phyloP scores from a whole-genome alignment of 2,888 invertebrate genomes.

The Helicoverpa assulta region DNA sequence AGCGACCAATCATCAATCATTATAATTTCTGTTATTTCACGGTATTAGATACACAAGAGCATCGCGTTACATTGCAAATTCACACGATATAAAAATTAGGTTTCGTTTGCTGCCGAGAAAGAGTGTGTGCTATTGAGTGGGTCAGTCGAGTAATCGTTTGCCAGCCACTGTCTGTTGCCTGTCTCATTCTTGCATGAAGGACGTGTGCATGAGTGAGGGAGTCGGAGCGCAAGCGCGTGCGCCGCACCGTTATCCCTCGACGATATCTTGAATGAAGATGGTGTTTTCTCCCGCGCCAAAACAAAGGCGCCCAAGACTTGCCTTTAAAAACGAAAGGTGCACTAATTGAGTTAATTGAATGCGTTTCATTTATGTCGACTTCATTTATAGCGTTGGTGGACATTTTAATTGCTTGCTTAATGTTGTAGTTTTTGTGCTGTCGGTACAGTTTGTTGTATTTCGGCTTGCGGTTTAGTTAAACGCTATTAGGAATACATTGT shows the following conservation, averaged over 20 bases:
- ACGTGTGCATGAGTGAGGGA: constrained; percentile 58
- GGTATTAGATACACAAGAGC: constrained; percentile 72
- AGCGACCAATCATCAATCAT: constrained; percentile 67
- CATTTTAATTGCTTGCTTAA: constrained; percentile 55
- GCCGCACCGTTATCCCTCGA: constrained; percentile 88
- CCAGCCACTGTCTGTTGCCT: constrained; percentile 78
- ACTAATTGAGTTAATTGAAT: constrained; percentile 79
- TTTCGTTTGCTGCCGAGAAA: constrained; percentile 90
- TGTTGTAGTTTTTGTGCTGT: constrained; percentile 43
- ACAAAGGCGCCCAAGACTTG: constrained; percentile 85
- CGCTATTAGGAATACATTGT: constrained; percentile 46
- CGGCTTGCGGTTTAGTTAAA: constrained; percentile 40
- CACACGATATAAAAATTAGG: constrained; percentile 89
- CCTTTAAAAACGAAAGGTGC: constrained; percentile 85
- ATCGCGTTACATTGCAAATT: constrained; percentile 82
- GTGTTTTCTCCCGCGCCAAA: constrained; percentile 89
- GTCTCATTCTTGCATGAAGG: constrained; percentile 68
- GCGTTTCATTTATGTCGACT: constrained; percentile 68
- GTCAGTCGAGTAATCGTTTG: constrained; percentile 90
- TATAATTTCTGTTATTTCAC: constrained; percentile 82
- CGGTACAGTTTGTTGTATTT: constrained; percentile 44
- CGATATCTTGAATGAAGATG: constrained; percentile 90
- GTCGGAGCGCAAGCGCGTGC: constrained; percentile 77
- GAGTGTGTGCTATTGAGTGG: constrained; percentile 89
- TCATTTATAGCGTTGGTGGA: constrained; percentile 64